Base-by-base conservation (phyloP, 2,797 vertebrate species). In the Pyrocephalus nanus region DNA sequence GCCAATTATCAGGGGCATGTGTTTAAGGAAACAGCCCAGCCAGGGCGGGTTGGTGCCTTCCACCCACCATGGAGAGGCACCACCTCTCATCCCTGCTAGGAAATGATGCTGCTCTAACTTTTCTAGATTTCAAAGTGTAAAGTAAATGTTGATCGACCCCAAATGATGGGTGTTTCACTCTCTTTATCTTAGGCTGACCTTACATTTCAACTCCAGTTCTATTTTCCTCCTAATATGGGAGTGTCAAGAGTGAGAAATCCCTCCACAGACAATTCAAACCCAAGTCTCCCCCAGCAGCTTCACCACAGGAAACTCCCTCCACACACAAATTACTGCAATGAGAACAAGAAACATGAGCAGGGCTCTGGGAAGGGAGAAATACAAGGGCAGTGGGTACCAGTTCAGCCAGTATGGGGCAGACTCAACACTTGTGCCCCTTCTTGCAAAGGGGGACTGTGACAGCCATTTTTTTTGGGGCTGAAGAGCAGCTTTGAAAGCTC, bases 381-480 rank as follows among this genome's bases (percentile, higher is more conserved):
- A 26, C 5, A 1, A 32, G 48, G 45, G 26, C n/a, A 20, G 5
- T 12, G 47, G 48, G 45, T 32, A 22, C 30, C 58, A 53, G 11
- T 1, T 15, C 57, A 55, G 8, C 53, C 53, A 40, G 10, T 0
- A 21, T 7, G 0, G 0, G 38, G n/a, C 67, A 72, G 15, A 62
- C 20, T 32, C 38, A 50, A 7, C 0, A 1, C 23, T 45, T 16
- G 15, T 6, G 11, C 61, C 12, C 8, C 9, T 65, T 38, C 18
- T 16, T 27, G 38, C 71, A 25, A 15, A 27, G 30, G 12, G 15
- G 6, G 22, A 11, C 50, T 15, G 30, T 10, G 36, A 23, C 11
- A 29, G 58, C 10, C 13, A 12, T 30, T 45, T 34, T 1, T 45
- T 45, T n/a, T 0, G 1, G 38, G 27, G 34, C n/a, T 29, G 25